Evolutionary conservation across 2,797 vertebrate genomes (phyloP), one percentile per base, ranked within the genome.

Genomic region (Cuculus canorus): DNA sequence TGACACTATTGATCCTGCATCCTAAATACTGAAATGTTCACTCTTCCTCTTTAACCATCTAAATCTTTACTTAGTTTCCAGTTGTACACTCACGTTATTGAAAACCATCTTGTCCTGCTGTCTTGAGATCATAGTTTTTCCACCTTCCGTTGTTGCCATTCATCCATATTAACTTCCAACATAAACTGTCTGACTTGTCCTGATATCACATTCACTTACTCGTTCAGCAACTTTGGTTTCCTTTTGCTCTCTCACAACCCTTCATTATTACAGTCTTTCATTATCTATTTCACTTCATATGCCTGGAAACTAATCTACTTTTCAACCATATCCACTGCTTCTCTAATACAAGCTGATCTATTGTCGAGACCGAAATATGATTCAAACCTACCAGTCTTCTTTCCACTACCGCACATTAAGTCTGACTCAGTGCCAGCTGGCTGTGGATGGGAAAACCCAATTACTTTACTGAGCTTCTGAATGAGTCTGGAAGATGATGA

Each of bases 251-350:
- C 48, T 84, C 60, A 66, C 41, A 83, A 16, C 16, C 24, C 48
- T 64, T 77, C 32, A 66, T 77, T 79, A 66, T 41, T 84, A 17
- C 10, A 82, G 25, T 54, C 43, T 86, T 80, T 63, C 59, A 47
- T 70, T 90, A 66, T n/a, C 54, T 28, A 17, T 80, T 84, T 50
- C 27, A 57, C 24, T 77, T 90, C 28, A 47, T 66, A 59, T 50
- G 50, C 41, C 75, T 92, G 64, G 83, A 39, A 93, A 90, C 79
- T 90, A 78, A 82, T 82, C 37, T 71, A 83, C 68, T 84, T 88
- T 90, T 57, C n/a, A 86, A 47, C 33, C 21, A 25, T 53, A 63
- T 22, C 52, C 43, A 41, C 68, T 70, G 33, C 60, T 82, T 73
- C 57, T 91, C 45, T 82, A 80, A 68, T 28, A 88, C 57, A 92